Conservation (phyloP, 2,888 invertebrate species). For the Aspidiotus destructor region DNA sequence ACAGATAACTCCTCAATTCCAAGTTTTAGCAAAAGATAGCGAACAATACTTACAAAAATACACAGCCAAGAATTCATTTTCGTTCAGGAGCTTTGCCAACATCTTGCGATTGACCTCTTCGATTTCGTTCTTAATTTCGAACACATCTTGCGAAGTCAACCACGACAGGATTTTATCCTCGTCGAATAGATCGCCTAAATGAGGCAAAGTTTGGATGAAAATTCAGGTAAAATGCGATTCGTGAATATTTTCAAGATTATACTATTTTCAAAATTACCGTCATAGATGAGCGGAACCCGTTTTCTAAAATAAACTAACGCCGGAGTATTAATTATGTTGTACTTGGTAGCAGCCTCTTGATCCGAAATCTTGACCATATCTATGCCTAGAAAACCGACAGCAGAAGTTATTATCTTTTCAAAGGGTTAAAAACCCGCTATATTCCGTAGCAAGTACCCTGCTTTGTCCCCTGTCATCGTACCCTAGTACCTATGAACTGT, state of each 20-base stretch:
- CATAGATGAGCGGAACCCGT: constrained; percentile 73
- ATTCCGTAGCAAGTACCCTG: neutral
- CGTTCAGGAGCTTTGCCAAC: constrained; percentile 86
- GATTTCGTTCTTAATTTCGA: constrained; percentile 91
- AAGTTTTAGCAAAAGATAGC: neutral
- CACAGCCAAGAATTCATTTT: constrained; percentile 89
- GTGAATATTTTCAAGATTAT: too few species aligned
- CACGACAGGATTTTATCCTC: constrained; percentile 75
- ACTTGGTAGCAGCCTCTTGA: constrained; percentile 67
- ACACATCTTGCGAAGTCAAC: constrained; percentile 88
- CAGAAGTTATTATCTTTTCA: neutral
- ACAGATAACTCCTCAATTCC: too few species aligned
- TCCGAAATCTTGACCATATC: constrained; percentile 88
- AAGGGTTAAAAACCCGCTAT: neutral
- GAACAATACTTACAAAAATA: constrained; percentile 73
- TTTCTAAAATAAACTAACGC: constrained; percentile 79
- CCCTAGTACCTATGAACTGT: too few species aligned
- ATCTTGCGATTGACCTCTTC: constrained; percentile 95
- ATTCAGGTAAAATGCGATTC: too few species aligned
- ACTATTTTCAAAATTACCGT: constrained; percentile 45
- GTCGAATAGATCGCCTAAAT: constrained; percentile 65
- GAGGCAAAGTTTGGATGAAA: neutral
- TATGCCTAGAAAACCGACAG: constrained; percentile 46
- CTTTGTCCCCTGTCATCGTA: neutral
- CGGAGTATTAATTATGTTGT: constrained; percentile 72